These are phyloP conservation scores for Herpetotheres cachinnans DNA, from an alignment of 2,113 vertebrate species.

Conservation along the genomic window DNA sequence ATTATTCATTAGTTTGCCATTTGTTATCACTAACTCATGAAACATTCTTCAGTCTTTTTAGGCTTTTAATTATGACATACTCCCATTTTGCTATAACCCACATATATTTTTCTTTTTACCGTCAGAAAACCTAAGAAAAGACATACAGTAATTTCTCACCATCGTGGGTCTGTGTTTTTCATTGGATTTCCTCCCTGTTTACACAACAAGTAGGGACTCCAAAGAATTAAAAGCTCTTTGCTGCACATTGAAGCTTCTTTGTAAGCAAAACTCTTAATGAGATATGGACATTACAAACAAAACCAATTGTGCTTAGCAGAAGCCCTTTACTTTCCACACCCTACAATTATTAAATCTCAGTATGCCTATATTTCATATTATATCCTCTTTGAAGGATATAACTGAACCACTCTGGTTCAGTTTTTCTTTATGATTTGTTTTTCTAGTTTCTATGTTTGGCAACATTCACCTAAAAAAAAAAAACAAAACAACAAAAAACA, in stretches of 20 bases:
- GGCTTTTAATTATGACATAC: neutral
- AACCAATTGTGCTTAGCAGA: neutral
- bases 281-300: neutral
- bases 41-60: neutral
- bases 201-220: neutral
- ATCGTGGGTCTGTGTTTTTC: neutral
- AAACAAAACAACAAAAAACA: neutral
- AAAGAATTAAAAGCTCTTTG: neutral
- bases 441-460: neutral
- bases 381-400: neutral
- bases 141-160: neutral
- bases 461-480: neutral
- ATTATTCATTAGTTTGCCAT: neutral
- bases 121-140: neutral
- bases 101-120: neutral
- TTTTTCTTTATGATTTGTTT: neutral
- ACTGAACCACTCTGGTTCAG: neutral
- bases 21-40: neutral
- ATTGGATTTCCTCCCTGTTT: neutral
- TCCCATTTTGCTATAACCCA: neutral
- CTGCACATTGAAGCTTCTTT: neutral
- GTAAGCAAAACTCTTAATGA: neutral
- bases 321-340: neutral
- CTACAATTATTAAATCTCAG: constrained; percentile 7
- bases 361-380: neutral